Conservation (phyloP, 2,113 vertebrate species). For the Chrysemys picta region DNA sequence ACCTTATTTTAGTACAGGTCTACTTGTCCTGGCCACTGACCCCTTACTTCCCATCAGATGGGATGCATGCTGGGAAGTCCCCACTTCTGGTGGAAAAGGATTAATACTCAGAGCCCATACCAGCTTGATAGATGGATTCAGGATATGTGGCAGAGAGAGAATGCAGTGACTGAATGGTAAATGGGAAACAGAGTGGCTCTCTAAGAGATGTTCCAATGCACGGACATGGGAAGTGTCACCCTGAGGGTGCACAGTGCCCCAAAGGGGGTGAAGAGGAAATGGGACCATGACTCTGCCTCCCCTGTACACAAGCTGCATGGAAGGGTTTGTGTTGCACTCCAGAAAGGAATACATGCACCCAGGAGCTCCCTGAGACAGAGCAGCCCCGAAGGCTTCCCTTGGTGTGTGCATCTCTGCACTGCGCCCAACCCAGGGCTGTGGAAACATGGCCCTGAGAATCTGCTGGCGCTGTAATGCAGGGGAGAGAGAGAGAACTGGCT, state of each 20-base stretch:
- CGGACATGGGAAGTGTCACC: not conserved
- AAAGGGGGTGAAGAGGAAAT: not conserved
- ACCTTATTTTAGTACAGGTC: not conserved
- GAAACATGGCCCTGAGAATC: not conserved
- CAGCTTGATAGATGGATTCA: not conserved
- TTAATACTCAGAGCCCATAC: not conserved
- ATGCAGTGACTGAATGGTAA: not conserved
- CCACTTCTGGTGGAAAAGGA: not conserved
- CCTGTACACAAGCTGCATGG: not conserved
- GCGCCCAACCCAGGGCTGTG: not conserved
- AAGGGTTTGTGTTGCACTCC: not conserved
- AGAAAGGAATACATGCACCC: not conserved
- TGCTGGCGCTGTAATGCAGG: not conserved
- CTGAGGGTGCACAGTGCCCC: not conserved
- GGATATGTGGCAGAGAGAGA: not conserved
- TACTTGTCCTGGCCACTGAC: not conserved
- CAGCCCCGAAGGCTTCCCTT: not conserved
- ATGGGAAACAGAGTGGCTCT: not conserved
- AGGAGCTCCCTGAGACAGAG: not conserved
- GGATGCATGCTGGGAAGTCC: not conserved
- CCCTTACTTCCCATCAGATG: not conserved
- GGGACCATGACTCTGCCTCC: not conserved
- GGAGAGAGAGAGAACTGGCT: not conserved
- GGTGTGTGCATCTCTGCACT: not conserved
- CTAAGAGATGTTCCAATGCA: not conserved